phyloP scores from a whole-genome alignment of 2,888 invertebrate species.

The Ethmia dodecea region DNA sequence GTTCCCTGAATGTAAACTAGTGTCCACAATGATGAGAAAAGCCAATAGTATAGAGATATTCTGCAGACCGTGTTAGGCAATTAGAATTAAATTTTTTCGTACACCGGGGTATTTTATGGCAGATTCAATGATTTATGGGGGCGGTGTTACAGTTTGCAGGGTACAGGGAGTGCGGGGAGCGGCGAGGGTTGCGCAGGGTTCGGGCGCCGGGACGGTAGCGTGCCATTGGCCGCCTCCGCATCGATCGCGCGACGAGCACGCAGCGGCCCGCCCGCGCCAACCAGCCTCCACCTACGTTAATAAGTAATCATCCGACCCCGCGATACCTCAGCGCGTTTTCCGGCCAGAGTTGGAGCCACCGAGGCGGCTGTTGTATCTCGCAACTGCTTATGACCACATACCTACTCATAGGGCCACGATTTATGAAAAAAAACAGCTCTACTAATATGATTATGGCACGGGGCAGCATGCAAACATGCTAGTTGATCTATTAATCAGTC shows the following conservation, averaged over 20 bases:
- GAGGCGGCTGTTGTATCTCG: constrained; percentile 68
- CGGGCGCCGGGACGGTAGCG: constrained; percentile 58
- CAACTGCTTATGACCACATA: constrained; percentile 69
- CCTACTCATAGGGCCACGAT: constrained; percentile 62
- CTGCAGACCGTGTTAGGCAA: constrained; percentile 68
- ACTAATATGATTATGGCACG: no score
- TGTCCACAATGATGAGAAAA: no score
- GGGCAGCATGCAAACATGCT: no score
- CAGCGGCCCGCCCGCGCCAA: constrained; percentile 69
- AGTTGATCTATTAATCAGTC: no score
- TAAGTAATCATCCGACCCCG: constrained; percentile 77
- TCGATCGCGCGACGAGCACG: constrained; percentile 71
- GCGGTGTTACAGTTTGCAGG: constrained; percentile 64
- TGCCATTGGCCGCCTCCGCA: constrained; percentile 75
- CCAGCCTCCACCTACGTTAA: constrained; percentile 77
- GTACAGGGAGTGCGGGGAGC: constrained; percentile 40
- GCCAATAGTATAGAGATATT: no score
- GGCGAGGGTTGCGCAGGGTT: constrained; percentile 63
- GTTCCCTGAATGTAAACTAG: no score
- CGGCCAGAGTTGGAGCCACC: constrained; percentile 66
- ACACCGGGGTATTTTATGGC: constrained; percentile 74
- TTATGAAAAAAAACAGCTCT: no score
- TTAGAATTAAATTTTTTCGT: constrained; percentile 76
- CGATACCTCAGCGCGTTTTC: constrained; percentile 73
- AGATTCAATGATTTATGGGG: constrained; percentile 76